These are phyloP conservation scores for Adineta ricciae DNA, from an alignment of 2,888 invertebrate species.

Conservation along the genomic window DNA sequence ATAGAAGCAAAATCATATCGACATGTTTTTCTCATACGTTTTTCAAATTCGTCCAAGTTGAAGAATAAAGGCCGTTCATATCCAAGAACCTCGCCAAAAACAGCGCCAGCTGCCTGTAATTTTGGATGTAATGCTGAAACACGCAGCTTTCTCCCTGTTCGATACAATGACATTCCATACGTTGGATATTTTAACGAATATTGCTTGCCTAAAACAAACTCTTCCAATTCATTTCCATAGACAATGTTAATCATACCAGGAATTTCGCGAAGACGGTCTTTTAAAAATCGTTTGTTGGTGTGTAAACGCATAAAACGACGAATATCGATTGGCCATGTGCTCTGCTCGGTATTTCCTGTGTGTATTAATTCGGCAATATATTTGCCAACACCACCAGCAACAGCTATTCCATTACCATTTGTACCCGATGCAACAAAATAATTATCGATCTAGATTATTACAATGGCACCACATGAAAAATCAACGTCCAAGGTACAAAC, in stretches of 20 bases:
- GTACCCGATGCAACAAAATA: slow-evolving; percentile 87
- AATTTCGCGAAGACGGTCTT: slow-evolving; percentile 80
- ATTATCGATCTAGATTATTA: slow-evolving; percentile 61
- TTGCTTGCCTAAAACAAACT: not conserved
- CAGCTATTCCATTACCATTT: slow-evolving; percentile 87
- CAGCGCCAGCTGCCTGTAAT: slow-evolving; percentile 75
- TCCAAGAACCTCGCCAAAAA: slow-evolving; percentile 93
- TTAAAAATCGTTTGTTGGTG: slow-evolving; percentile 80
- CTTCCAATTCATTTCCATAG: not conserved
- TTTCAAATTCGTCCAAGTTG: slow-evolving; percentile 43
- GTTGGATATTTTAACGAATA: slow-evolving; percentile 33
- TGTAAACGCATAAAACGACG: slow-evolving; percentile 69
- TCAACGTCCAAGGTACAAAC: too few species aligned
- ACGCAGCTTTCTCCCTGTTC: slow-evolving; percentile 55
- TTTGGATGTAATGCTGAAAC: slow-evolving; percentile 90
- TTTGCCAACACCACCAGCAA: slow-evolving; percentile 85
- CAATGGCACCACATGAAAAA: not conserved
- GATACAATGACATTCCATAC: slow-evolving; percentile 35
- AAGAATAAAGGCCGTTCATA: slow-evolving; percentile 91
- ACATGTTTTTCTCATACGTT: not conserved
- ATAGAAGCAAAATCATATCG: not conserved
- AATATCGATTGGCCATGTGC: slow-evolving; percentile 78
- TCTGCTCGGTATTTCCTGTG: slow-evolving; percentile 67
- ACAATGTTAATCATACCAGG: slow-evolving; percentile 57
- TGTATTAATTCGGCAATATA: slow-evolving; percentile 77